Base-by-base conservation (phyloP, 2,888 invertebrate genomes). In the Vesta saturnalis region DNA sequence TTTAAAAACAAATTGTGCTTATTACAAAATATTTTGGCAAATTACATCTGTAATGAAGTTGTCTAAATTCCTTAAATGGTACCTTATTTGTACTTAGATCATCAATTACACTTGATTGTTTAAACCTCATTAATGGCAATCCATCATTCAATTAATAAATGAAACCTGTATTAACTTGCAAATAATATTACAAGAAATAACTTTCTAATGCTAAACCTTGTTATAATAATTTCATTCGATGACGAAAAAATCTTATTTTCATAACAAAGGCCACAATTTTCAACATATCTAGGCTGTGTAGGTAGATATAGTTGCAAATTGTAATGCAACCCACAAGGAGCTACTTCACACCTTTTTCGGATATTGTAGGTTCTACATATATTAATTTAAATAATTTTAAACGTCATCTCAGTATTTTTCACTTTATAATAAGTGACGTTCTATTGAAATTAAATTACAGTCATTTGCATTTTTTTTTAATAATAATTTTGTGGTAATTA, bases 271-370 rank as follows among this genome's bases (percentile, higher is more conserved):
- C 52, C 49, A 18, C 19, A 18, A 1, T 1, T 21, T 52, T 19
- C 19, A 16, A 52, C 19, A 1, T 52, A 52, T 19, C 2, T 52
- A 43, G 35, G 52, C 21, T 54, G 63, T 14, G 63, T 63, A 30
- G 57, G 63, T 23, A 16, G 47, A 23, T 35, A 63, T 61, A 54
- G 61, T 55, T 61, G 47, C 19, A 52, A 43, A 22, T 56, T 57
- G 62, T 35, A 62, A 62, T 15, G 30, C 57, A 57, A 57, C 63
- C 63, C 57, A 63, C 63, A 30, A 16, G 43, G 46, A 14, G 57
- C 56, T 56, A 52, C 52, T 19, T 63, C 63, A 14, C 23, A 30
- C 63, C 63, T 30, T 63, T 63, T 63, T 56, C 18, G 30, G 57
- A 15, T 46, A 63, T 56, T 46, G 61, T 30, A 47, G 49, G 49